phyloP scores from a whole-genome alignment of 2,888 invertebrate species.

The Slavum lentiscoides region DNA sequence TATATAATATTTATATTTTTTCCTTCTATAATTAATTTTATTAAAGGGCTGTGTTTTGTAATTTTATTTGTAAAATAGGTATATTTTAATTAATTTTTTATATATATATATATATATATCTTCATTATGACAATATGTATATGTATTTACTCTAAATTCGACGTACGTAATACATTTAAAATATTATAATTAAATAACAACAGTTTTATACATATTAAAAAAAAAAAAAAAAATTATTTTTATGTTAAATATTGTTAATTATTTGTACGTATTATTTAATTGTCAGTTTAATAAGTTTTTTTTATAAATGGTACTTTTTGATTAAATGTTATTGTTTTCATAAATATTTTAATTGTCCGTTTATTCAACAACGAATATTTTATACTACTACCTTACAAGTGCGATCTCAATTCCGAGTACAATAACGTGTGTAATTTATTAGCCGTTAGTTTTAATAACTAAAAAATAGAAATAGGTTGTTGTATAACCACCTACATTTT shows the following conservation, averaged over 20 bases:
- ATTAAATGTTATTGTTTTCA: slow-evolving; percentile 43
- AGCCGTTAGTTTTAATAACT: slow-evolving; percentile 4
- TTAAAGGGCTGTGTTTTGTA: slow-evolving; percentile 53
- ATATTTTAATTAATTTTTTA: slow-evolving; percentile 18
- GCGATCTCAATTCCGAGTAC: background rate
- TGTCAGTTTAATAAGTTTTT: slow-evolving; percentile 28
- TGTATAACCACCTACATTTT: slow-evolving; percentile 34
- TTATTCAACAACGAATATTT: slow-evolving; percentile 16
- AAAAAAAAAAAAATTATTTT: background rate
- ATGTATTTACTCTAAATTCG: slow-evolving; percentile 32
- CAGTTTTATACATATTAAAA: background rate
- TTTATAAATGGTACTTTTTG: slow-evolving; percentile 23
- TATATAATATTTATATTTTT: slow-evolving; percentile 14
- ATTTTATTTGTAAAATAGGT: slow-evolving; percentile 32
- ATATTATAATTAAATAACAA: slow-evolving; percentile 17
- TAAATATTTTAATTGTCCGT: slow-evolving; percentile 16
- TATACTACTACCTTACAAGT: background rate
- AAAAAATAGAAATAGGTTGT: too few relatives aligned
- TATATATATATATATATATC: slow-evolving; percentile 14
- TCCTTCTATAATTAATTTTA: slow-evolving; percentile 28
- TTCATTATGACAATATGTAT: slow-evolving; percentile 26
- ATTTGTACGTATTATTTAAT: slow-evolving; percentile 38
- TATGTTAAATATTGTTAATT: slow-evolving; percentile 37
- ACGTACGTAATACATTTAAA: background rate
- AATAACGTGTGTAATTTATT: slow-evolving; percentile 9